phyloP scores from a whole-genome alignment of 2,888 invertebrate species.

The Arrhopalites spinosus region DNA sequence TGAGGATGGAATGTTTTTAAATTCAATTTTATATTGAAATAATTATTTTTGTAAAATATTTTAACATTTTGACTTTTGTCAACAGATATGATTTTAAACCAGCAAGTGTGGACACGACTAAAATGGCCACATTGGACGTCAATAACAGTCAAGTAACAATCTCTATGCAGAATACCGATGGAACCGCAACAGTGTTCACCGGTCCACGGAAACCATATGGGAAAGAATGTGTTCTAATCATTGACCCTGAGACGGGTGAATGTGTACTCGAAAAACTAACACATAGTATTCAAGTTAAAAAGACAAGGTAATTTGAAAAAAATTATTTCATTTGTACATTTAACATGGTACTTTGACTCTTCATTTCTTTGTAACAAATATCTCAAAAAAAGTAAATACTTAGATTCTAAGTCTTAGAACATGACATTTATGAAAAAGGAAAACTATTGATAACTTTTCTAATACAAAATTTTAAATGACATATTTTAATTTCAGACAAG shows the following conservation, averaged over 20 bases:
- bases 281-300: conserved; percentile 90
- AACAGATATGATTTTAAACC: conserved; percentile 94
- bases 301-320: conserved; percentile 80
- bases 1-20: too few species aligned
- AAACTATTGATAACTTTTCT: too few species aligned
- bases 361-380: too few species aligned
- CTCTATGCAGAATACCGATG: conserved; percentile 88
- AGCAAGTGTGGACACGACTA: conserved; percentile 92
- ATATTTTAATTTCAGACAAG: conserved; percentile 44
- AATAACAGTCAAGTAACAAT: conserved; percentile 81
- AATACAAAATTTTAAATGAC: too few species aligned
- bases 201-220: conserved; percentile 89
- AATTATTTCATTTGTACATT: too few species aligned
- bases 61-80: too few species aligned
- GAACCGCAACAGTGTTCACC: conserved; percentile 92
- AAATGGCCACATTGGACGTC: conserved; percentile 88
- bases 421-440: too few species aligned
- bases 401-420: too few species aligned
- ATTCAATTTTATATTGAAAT: too few species aligned
- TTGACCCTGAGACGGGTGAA: conserved; percentile 89
- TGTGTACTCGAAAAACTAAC: conserved; percentile 90
- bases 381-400: too few species aligned
- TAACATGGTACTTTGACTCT: too few species aligned
- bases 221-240: conserved; percentile 93
- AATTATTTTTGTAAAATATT: too few species aligned